phyloP scores from a whole-genome alignment of 2,797 vertebrate species.

The Lithobates sylvaticus region DNA sequence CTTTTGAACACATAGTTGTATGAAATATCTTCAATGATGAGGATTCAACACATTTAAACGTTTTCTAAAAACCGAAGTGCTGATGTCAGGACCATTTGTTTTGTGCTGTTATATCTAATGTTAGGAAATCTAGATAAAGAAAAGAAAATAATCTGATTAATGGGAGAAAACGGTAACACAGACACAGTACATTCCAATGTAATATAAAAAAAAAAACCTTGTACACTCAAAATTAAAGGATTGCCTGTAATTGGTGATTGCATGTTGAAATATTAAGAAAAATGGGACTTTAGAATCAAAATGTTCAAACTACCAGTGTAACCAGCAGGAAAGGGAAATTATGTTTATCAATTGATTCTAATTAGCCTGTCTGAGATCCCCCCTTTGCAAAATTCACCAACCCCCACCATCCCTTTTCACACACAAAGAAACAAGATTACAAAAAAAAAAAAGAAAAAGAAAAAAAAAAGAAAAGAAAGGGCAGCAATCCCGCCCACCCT shows the following conservation, averaged over 20 bases:
- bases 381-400: slow-evolving; percentile 55
- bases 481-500: slow-evolving; percentile 55
- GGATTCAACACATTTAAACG: too few relatives aligned
- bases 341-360: slow-evolving; percentile 62
- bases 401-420: slow-evolving; percentile 58
- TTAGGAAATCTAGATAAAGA: too few relatives aligned
- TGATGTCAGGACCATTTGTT: not conserved
- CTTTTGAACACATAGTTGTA: too few relatives aligned
- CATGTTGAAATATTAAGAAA: slow-evolving; percentile 29
- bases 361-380: slow-evolving; percentile 59
- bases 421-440: slow-evolving; percentile 61
- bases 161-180: not conserved
- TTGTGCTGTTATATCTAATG: not conserved
- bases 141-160: too few relatives aligned
- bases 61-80: not conserved
- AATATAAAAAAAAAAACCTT: not conserved
- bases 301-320: slow-evolving; percentile 54
- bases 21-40: too few relatives aligned
- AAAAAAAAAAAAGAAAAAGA: slow-evolving; percentile 59
- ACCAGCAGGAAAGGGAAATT: slow-evolving; percentile 60
- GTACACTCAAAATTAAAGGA: not conserved
- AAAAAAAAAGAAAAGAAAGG: slow-evolving; percentile 48
- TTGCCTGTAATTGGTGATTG: not conserved
- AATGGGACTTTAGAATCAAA: slow-evolving; percentile 41
- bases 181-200: not conserved